Percentiles rank a stretch among this genome's conserved stretches.
phyloP scores from a whole-genome alignment of 2,797 vertebrate species.

The Remorina albescens region DNA sequence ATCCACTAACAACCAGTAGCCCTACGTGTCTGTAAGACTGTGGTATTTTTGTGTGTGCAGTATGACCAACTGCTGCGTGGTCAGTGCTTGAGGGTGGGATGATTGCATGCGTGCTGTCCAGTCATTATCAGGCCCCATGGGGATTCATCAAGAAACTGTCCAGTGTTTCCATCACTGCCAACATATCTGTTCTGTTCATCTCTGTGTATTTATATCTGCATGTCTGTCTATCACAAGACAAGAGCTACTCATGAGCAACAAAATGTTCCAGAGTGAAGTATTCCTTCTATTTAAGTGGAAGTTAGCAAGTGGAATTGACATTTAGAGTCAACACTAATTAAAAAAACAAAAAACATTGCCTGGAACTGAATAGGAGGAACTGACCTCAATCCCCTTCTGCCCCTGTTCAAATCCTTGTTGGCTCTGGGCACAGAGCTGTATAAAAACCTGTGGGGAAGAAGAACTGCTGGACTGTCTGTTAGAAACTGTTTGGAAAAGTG shows the following conservation, averaged over 20 bases:
- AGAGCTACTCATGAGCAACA: neutral
- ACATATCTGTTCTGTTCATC: conserved; percentile 34
- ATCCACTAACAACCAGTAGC: conserved; percentile 14
- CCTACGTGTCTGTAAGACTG: conserved; percentile 8
- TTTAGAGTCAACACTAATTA: no score
- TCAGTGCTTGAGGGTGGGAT: conserved; percentile 61
- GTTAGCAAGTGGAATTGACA: no score
- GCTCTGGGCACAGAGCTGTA: neutral
- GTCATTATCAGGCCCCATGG: conserved; percentile 61
- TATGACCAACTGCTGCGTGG: conserved; percentile 56
- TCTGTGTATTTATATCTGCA: conserved; percentile 45
- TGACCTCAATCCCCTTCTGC: conserved; percentile 12
- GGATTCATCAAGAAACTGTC: conserved; percentile 53
- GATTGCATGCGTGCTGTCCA: conserved; percentile 35
- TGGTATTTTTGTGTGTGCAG: conserved; percentile 46
- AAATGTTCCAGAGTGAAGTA: neutral
- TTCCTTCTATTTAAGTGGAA: neutral
- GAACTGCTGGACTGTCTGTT: no score
- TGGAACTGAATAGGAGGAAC: conserved; percentile 15
- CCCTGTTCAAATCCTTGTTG: neutral
- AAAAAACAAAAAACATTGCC: neutral
- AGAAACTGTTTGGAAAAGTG: no score
- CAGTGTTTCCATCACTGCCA: conserved; percentile 32
- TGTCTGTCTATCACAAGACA: conserved; percentile 16
- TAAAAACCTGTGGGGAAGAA: conserved; percentile 1